Evolutionary conservation across 53 echinoderm and acorn worm species (phyloP), one percentile per base, ranked within the genome.

Genomic region (Patiria pectinifera): DNA sequence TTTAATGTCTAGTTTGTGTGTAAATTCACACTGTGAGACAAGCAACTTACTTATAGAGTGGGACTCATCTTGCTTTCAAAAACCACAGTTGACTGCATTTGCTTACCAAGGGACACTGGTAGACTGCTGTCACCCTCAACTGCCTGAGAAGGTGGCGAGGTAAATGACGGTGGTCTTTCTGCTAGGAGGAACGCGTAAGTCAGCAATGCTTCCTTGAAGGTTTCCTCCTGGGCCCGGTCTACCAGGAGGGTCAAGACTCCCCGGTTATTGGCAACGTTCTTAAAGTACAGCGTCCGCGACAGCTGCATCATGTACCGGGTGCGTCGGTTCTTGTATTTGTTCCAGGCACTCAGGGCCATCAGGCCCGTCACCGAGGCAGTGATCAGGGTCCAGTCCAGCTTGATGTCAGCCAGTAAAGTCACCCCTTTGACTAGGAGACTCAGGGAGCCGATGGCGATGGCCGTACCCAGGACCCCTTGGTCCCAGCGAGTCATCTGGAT

Each of bases 231-330:
- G 0, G 99, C 97, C 25, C 99, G 89, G 63, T 99, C 99, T 13
- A 99, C 99, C 18, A 99, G 92, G 21, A 99, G 87, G 3, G 96
- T 97, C 88, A 99, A 80, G 21, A 99, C 83, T 15, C 99, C 99
- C 58, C 97, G 91, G 58, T 99, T 99, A 77, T 99, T 99, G 70
- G 99, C 99, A 19, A 99, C 93, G 82, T 99, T 99, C 95, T 99
- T 97, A 85, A 89, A 99, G 76, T 96, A 99, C 89, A 99, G 91
- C 23, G 97, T 99, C 82, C 93, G 91, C 14, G 97, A 97, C 49
- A 99, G 92, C 82, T 96, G 92, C 93, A 96, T 97, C 89, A 99
- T 93, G 84, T 97, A 99, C 15, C 93, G 84, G 2, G 94, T 96
- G 47, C 96, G 97, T 22, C 99, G 95, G 59, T 99, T 99, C 95